These are phyloP conservation scores for Euproctis similis DNA, from an alignment of 2,888 invertebrate species.

Conservation along the genomic window DNA sequence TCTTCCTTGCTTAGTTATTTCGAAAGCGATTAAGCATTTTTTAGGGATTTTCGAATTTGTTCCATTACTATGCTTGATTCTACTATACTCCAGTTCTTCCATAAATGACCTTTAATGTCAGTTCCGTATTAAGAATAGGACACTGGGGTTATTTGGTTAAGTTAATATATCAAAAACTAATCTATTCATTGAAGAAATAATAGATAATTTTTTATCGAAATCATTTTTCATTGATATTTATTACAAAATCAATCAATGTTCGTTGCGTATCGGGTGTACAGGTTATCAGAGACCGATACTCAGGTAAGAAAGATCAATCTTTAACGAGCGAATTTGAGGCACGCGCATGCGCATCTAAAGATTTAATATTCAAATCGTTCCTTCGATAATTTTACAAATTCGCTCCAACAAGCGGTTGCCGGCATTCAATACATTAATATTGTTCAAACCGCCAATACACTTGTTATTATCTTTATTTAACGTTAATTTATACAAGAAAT, in stretches of 20 bases:
- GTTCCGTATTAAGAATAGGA: too few species aligned
- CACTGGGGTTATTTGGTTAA: too few species aligned
- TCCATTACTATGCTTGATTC: too few species aligned
- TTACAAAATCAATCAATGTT: conserved; percentile 1
- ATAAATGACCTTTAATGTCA: too few species aligned
- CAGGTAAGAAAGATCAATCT: conserved; percentile 30
- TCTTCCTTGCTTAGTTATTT: too few species aligned
- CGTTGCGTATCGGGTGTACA: conserved; percentile 9
- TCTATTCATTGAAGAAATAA: too few species aligned
- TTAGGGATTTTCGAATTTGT: too few species aligned
- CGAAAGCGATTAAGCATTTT: too few species aligned
- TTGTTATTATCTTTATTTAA: conserved; percentile 70
- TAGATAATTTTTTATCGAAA: too few species aligned
- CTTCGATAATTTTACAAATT: conserved; percentile 69
- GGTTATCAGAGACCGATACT: conserved; percentile 13
- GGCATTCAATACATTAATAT: conserved; percentile 73
- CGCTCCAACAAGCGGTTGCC: conserved; percentile 57
- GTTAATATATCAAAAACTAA: too few species aligned
- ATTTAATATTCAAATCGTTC: conserved; percentile 66
- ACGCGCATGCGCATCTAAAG: conserved; percentile 37
- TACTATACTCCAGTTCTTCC: too few species aligned
- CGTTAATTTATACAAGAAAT: conserved; percentile 56
- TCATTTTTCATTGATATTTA: too few species aligned
- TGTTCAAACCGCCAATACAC: conserved; percentile 62
- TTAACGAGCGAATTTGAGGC: conserved; percentile 27